Evolutionary conservation across 2,113 vertebrate genomes (phyloP).

Genomic region (Rutilus rutilus): DNA sequence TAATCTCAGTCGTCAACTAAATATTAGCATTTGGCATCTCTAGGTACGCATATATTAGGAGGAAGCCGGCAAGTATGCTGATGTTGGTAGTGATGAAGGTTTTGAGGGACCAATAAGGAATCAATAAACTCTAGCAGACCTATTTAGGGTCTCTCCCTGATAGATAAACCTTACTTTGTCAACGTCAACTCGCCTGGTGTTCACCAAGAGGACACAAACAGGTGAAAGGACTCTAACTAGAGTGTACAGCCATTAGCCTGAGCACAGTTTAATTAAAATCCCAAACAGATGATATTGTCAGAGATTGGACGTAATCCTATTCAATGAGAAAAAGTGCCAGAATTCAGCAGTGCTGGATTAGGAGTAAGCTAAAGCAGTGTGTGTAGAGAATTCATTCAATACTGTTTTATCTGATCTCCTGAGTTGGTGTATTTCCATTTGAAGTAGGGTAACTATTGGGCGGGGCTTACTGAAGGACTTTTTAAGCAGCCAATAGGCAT

Average conservation of each 20-base stretch:
- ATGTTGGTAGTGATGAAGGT: conserved; percentile 1
- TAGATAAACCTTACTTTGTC: conserved; percentile 55
- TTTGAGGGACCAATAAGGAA: conserved; percentile 42
- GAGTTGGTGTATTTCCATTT: neutral
- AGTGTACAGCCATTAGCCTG: conserved; percentile 4
- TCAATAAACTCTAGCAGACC: conserved; percentile 53
- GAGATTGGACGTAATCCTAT: conserved; percentile 54
- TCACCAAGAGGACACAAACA: neutral
- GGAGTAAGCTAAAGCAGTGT: conserved; percentile 13
- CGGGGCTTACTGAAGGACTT: neutral
- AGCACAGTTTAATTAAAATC: conserved; percentile 65
- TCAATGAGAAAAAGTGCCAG: conserved; percentile 49
- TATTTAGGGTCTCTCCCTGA: conserved; percentile 44
- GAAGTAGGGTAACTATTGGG: neutral
- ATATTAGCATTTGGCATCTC: conserved; percentile 30
- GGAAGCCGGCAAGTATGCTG: neutral
- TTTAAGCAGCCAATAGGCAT: neutral
- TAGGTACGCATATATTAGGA: conserved; percentile 25
- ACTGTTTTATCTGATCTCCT: neutral
- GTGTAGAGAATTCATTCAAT: neutral
- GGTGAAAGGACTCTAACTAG: conserved; percentile 15
- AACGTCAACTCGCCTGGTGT: neutral
- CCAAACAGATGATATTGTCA: conserved; percentile 55
- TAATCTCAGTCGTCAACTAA: neutral
- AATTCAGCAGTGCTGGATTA: neutral